A percentile compares a stretch with the other conserved stretches of the same genome.
These are phyloP conservation scores for Cladorhizidae sp. DNA, from an alignment of 37 sponge, comb jelly and placozoan species.

Conservation along the genomic window DNA sequence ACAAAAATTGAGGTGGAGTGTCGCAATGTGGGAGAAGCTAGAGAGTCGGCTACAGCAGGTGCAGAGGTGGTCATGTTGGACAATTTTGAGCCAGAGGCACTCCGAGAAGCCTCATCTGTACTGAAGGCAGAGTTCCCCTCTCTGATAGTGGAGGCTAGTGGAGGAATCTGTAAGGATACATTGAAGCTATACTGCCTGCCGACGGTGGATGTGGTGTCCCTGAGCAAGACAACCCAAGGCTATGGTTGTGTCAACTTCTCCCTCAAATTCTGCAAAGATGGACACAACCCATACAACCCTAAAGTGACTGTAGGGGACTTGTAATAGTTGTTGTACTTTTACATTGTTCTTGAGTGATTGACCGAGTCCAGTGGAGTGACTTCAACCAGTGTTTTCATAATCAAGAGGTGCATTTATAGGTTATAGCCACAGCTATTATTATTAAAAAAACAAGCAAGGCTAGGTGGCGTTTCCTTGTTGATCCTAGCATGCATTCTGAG, in stretches of 20 bases:
- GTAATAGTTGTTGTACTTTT: too few species aligned
- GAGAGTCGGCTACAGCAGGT: conserved; percentile 76
- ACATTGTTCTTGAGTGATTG: too few species aligned
- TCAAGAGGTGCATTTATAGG: too few species aligned
- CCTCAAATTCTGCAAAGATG: conserved; percentile 84
- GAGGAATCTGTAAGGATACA: conserved; percentile 78
- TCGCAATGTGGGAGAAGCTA: conserved; percentile 78
- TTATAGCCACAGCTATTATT: too few species aligned
- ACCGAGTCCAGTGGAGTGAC: too few species aligned
- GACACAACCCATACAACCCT: conserved; percentile 78
- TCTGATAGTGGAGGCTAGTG: conserved; percentile 89
- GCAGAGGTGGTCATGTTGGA: conserved; percentile 96
- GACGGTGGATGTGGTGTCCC: conserved; percentile 83
- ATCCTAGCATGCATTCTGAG: too few species aligned
- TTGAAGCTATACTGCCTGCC: conserved; percentile 70
- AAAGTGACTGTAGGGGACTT: conserved; percentile 44
- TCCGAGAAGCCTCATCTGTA: conserved; percentile 54
- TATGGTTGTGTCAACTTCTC: conserved; percentile 89
- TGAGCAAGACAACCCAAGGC: conserved; percentile 90
- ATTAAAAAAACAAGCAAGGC: too few species aligned
- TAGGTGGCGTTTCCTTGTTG: too few species aligned
- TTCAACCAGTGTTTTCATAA: too few species aligned
- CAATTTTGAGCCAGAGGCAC: conserved; percentile 80
- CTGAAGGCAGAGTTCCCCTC: conserved; percentile 78
- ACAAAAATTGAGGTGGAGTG: conserved; percentile 97